Conservation (phyloP, 2,888 invertebrate species). For the Ophioninae sp. region DNA sequence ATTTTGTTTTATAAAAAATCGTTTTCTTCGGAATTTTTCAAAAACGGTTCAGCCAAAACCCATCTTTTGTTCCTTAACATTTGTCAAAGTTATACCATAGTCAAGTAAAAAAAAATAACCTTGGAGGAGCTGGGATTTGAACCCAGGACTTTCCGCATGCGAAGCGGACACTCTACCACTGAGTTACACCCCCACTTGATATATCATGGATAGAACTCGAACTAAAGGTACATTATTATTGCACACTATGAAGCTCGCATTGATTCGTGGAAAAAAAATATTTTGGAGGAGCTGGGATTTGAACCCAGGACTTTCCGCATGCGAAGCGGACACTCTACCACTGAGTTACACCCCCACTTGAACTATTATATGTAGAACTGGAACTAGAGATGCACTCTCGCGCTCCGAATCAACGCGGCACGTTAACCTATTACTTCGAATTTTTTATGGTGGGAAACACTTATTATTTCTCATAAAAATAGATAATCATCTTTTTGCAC, state of each 20-base stretch:
- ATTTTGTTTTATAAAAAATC: no score
- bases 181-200: constrained; percentile 75
- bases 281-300: constrained; percentile 77
- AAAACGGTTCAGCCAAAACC: no score
- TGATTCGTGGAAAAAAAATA: constrained; percentile 27
- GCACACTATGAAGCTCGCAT: not conserved
- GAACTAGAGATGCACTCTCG: not conserved
- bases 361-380: not conserved
- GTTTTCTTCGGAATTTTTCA: no score
- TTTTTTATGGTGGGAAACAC: not conserved
- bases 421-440: not conserved
- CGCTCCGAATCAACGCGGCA: not conserved
- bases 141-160: constrained; percentile 79
- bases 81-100: not conserved
- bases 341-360: constrained; percentile 77
- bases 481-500: not conserved
- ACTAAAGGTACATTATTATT: not conserved
- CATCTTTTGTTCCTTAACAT: not conserved
- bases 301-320: constrained; percentile 79
- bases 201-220: not conserved
- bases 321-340: constrained; percentile 79
- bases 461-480: not conserved
- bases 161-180: constrained; percentile 79
- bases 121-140: constrained; percentile 78
- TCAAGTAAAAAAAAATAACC: constrained; percentile 56